Base-by-base conservation (phyloP, 2,888 invertebrate species). In the Hyppa rectilinea region DNA sequence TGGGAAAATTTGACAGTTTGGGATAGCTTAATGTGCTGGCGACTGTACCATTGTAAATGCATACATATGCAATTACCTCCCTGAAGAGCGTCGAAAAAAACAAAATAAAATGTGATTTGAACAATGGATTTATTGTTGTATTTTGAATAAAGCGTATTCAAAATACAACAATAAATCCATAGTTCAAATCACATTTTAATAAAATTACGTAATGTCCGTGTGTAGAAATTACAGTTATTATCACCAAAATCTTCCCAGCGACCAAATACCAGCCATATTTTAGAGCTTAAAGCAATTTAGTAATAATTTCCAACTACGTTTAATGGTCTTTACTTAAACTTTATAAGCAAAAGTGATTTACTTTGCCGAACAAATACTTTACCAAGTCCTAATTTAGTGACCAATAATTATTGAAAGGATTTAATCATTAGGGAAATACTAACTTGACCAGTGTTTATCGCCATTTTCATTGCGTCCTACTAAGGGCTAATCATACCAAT, bases 381-480 rank as follows among this genome's bases (percentile, higher is more conserved):
- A 59, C 53, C 0, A 14, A 49, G 34, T 17, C 40, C 17, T 55
- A 52, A 67, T 64, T 67, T 26, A 31, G 38, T 50, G 12, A 71
- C 31, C 31, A 55, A 53, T 53, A 43, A 62, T 62, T 52, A 58
- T 50, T 71, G 31, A 67, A 67, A 62, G 38, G 53, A 45, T 79
- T 56, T 47, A 56, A 65, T 55, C n/a, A 47, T 55, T 55, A 49
- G 52, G 47, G 12, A 53, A 73, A 62, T 63, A 70, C 55, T n/a
- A 14, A 23, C 26, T 50, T 50, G 17, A 2, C 14, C 10, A 49
- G 17, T 62, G 38, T 78, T 68, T 66, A 75, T 68, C 59, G 29
- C 50, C 20, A 26, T 40, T 67, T 83, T 87, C 84, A 87, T 86
- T 87, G 81, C 75, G 84, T n/a, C 86, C 88, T 80, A 80, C 79